Evolutionary conservation across 2,888 invertebrate genomes (phyloP), one percentile per base, ranked within the genome.

Genomic region (Ichneumon xanthorius): DNA sequence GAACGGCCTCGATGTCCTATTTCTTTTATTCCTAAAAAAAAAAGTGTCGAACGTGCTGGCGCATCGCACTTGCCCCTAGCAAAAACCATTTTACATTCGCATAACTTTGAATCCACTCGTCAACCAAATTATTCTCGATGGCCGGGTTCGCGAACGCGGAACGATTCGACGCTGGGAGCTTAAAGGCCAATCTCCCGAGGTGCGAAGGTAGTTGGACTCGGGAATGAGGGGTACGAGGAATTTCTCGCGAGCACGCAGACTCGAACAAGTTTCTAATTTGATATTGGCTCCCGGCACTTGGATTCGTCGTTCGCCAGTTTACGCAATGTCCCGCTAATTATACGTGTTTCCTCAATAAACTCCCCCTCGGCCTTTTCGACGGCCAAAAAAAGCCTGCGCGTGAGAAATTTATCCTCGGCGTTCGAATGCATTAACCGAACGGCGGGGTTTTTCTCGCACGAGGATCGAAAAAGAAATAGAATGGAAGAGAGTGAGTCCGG

Each of bases 401-500:
- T 3, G 40, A 40, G 40, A 40, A 40, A 11, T 40, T 40, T 11
- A 11, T 40, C 40, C 3, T 11, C 40, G 40, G 11, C 40, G 9
- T 40, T 11, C 40, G 40, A 11, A 11, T 40, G 11, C 40, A 11
- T n/a, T 9, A 63, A 37, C 6, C 67, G 45, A 68, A 48, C 22
- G n/a, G 45, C 58, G 14, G 33, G 14, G 6, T 33, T 63, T 30
- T 33, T 61, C 30, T 63, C 33, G 30, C 16, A 7, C 16, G 30
- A n/a, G 14, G 61, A 61, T 45, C 16, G 9, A 40, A 55, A 16
- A 22, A 70, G 16, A 37, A 58, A 26, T 3, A 7, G 14, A 22
- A 50, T 26, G 33, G 61, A 70, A n/a, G 37, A 53, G n/a, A 55
- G 55, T n/a, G 67, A 79, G 55, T 30, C 9, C 33, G 30, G 30